A percentile compares a stretch with the other conserved stretches of the same genome.
These are phyloP conservation scores for Chrysina gloriosa DNA, from an alignment of 2,888 invertebrate species.

Conservation along the genomic window DNA sequence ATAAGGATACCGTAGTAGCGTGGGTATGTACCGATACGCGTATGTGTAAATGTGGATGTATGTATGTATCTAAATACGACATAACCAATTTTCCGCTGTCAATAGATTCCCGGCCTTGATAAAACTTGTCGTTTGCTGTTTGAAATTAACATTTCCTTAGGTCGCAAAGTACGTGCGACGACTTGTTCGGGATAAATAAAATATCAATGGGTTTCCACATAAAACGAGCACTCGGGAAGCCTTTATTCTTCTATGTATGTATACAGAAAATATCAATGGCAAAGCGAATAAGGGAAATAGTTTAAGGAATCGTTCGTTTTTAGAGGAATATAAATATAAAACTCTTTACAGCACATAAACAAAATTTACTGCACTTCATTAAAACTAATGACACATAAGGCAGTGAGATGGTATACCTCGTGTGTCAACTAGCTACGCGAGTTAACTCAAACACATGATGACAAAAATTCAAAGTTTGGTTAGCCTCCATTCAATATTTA, in stretches of 20 bases:
- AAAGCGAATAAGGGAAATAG: slow-evolving; percentile 34
- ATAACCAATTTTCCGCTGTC: slow-evolving; percentile 36
- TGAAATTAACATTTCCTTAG: slow-evolving; percentile 38
- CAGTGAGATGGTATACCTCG: slow-evolving; percentile 17
- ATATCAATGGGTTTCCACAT: slow-evolving; percentile 36
- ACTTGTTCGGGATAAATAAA: slow-evolving; percentile 39
- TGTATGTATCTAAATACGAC: slow-evolving; percentile 17
- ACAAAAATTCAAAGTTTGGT: slow-evolving; percentile 36
- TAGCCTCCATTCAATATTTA: slow-evolving; percentile 6
- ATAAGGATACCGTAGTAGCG: slow-evolving; percentile 29
- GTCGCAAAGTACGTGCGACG: slow-evolving; percentile 29
- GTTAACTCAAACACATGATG: slow-evolving; percentile 35
- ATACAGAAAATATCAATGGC: slow-evolving; percentile 33
- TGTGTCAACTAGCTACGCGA: no score
- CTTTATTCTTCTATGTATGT: slow-evolving; percentile 24
- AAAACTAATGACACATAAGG: slow-evolving; percentile 33
- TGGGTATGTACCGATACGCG: no score
- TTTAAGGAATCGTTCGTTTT: slow-evolving; percentile 42
- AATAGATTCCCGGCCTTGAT: slow-evolving; percentile 38
- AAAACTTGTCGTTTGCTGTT: slow-evolving; percentile 38
- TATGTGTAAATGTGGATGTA: neutral
- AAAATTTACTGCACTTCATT: slow-evolving; percentile 42
- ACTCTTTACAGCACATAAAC: slow-evolving; percentile 41
- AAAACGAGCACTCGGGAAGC: slow-evolving; percentile 33
- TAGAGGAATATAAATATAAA: slow-evolving; percentile 42